Evolutionary conservation across 1,140 invertebrate genomes (phyloP), one percentile per base, ranked within the genome.

Genomic region (Cryptotermes secundus): DNA sequence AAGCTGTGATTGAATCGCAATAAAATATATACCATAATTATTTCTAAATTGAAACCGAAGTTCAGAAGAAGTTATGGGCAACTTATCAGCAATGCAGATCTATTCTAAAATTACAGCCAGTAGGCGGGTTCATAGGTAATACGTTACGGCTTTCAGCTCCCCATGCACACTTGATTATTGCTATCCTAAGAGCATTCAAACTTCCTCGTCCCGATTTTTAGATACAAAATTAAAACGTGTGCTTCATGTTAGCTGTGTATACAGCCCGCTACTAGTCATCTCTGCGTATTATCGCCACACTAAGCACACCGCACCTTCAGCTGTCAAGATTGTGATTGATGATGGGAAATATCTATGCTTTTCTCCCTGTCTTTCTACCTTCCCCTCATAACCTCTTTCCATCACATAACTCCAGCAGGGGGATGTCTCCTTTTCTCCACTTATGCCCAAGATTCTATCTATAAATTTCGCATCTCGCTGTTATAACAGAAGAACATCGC

Each of bases 401-500:
- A 49, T 49, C 45, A 38, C 38, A 38, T 38, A 49, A 49, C 59
- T 72, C 26, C 59, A n/a, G n/a, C 59, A 72, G 59, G 59, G n/a
- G 59, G 59, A 72, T 72, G 59, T 72, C 59, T 72, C n/a, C 59
- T 31, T 72, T 72, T 72, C 59, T 72, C 26, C 59, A 72, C 59
- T 72, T 72, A 72, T 72, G 59, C 26, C 59, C 59, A 72, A 72
- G 59, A 72, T 72, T 72, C 26, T 72, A 72, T 72, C 59, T 72
- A 72, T n/a, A 72, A 72, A 3, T 72, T 72, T n/a, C 59, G 31
- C 59, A 72, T 72, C 59, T 72, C 59, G 31, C 59, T n/a, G n/a
- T n/a, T 26, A n/a, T 72, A 49, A 49, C 9, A 49, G 45, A 49
- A 49, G 45, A 49, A 22, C 45, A 49, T 19, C 45, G 16, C 59